Evolutionary conservation across 2,888 invertebrate genomes (phyloP), one percentile per base, ranked within the genome.

Genomic region (Augiades crinisus): DNA sequence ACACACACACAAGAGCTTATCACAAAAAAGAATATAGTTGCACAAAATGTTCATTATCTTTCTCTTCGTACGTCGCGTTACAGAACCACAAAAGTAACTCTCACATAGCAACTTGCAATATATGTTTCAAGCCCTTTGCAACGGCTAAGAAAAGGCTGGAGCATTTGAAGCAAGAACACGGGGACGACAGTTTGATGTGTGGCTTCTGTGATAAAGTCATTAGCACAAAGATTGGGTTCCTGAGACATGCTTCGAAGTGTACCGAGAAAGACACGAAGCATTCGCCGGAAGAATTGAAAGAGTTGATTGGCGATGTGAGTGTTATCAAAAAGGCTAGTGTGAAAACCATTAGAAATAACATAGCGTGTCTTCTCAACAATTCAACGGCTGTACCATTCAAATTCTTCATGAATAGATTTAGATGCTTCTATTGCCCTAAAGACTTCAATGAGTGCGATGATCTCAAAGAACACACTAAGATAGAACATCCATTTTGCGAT

Each of bases 81-180:
- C 65, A 73, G 7, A 68, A 61, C 12, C 86, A 87, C 45, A 81
- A 74, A 55, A 60, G 61, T 6, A 72, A 70, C 33, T 67, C 68
- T 0, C 86, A 86, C 47, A 47, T 69, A 0, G 80, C 81, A 0
- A 66, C 68, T 1, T 87, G 86, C 57, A 84, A 81, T 45, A 61
- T 86, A 5, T 85, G 85, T 47, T 79, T 79, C 5, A 62, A 65
- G 55, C 67, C 69, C 0, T 86, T 84, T 55, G 57, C 78, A 0
- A 72, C 78, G 0, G 64, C 72, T 5, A 63, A 60, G 4, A 72
- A 75, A 54, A 69, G 78, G 19, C 56, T 82, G 13, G 66, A 68
- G 12, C 86, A 87, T 57, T 76, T 84, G 67, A 83, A 81, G 60
- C 50, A 51, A 1, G 71, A 78, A 3, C 86, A 85, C 49, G 62